phyloP scores from a whole-genome alignment of 2,113 vertebrate genomes.

The Indicator indicator region DNA sequence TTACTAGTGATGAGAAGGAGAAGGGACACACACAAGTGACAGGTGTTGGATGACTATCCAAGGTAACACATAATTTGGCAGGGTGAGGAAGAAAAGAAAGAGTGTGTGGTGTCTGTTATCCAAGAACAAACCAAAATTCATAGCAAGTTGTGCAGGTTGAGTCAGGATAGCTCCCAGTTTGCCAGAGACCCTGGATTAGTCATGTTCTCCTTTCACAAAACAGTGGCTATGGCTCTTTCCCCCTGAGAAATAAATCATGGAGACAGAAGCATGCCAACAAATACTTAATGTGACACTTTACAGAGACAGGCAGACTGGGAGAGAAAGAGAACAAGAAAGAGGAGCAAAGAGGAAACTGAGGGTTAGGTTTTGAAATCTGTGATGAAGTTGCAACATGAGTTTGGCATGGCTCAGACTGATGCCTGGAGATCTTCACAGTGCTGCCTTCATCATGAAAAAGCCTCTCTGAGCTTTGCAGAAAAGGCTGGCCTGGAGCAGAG shows the following conservation, averaged over 20 bases:
- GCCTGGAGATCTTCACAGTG: slow-evolving; percentile 25
- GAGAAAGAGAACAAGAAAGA: slow-evolving; percentile 41
- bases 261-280: slow-evolving; percentile 13
- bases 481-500: not conserved
- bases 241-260: slow-evolving; percentile 24
- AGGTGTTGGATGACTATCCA: not conserved
- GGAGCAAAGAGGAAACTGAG: slow-evolving; percentile 57
- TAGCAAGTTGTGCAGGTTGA: not conserved
- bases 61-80: not conserved
- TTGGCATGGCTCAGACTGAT: slow-evolving; percentile 9
- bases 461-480: not conserved
- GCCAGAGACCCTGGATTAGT: not conserved
- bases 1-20: not conserved
- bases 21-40: not conserved
- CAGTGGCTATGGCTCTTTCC: slow-evolving; percentile 39
- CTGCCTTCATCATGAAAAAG: slow-evolving; percentile 33
- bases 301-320: slow-evolving; percentile 9
- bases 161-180: not conserved
- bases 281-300: slow-evolving; percentile 1
- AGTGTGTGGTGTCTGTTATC: not conserved
- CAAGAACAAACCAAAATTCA: not conserved
- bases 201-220: not conserved
- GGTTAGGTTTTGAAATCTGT: slow-evolving; percentile 59
- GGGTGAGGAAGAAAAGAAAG: not conserved
- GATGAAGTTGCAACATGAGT: slow-evolving; percentile 44